These are phyloP conservation scores for Atrichornis clamosus DNA, from an alignment of 2,113 vertebrate genomes.

Conservation along the genomic window DNA sequence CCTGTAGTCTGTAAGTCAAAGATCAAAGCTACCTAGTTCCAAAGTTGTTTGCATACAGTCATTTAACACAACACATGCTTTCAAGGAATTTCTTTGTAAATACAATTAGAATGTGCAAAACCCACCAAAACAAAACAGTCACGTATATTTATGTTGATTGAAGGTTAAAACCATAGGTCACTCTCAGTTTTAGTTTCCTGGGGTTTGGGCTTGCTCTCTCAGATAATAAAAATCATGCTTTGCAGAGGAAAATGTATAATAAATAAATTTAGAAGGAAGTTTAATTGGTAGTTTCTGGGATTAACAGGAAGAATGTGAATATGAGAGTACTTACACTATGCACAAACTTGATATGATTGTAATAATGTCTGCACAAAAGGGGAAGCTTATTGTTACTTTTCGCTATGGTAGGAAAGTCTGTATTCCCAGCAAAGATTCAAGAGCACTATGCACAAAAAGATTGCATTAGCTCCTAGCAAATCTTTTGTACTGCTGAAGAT, in stretches of 20 bases:
- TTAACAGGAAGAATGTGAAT: constrained; percentile 20
- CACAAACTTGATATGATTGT: neutral
- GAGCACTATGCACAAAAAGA: neutral
- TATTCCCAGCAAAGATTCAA: neutral
- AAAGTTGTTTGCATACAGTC: constrained; percentile 50
- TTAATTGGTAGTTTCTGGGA: constrained; percentile 51
- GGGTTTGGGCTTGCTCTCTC: constrained; percentile 28
- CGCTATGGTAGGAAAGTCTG: neutral
- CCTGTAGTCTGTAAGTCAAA: constrained; percentile 54
- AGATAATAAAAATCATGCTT: constrained; percentile 65
- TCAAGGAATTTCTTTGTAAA: constrained; percentile 66
- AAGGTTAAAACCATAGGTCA: constrained; percentile 64
- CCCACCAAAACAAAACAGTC: constrained; percentile 56
- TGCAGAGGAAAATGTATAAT: constrained; percentile 47
- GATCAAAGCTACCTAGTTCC: constrained; percentile 60
- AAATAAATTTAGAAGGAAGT: constrained; percentile 61
- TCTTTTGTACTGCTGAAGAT: neutral
- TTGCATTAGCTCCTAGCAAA: neutral
- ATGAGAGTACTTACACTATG: neutral
- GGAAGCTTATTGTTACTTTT: neutral
- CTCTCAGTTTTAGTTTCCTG: constrained; percentile 61
- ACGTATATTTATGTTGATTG: constrained; percentile 56
- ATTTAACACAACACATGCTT: constrained; percentile 26
- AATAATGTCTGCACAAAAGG: neutral
- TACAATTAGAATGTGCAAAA: constrained; percentile 66